Percentiles rank a stretch among this genome's conserved stretches.
phyloP scores from a whole-genome alignment of 2,888 invertebrate species.

The Apoderus coryli region DNA sequence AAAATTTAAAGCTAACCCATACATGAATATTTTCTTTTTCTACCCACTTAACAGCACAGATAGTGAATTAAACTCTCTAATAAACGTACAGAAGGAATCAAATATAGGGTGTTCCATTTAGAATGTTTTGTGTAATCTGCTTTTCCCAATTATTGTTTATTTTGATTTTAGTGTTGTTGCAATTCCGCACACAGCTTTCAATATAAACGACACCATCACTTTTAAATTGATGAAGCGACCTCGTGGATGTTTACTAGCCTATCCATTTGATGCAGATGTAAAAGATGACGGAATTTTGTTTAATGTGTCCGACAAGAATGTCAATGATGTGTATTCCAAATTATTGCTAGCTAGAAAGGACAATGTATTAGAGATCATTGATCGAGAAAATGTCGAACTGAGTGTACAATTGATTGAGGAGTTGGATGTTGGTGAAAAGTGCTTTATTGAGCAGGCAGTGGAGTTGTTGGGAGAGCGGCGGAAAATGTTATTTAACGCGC shows the following conservation, averaged over 20 bases:
- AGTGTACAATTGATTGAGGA: conserved; percentile 45
- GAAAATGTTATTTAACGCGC: no score
- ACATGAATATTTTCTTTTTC: no score
- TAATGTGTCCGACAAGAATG: conserved; percentile 35
- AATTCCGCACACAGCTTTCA: conserved; percentile 37
- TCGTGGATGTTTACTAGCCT: conserved; percentile 39
- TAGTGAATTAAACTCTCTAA: no score
- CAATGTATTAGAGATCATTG: conserved; percentile 58
- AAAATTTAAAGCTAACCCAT: no score
- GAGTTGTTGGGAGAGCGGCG: conserved; percentile 45
- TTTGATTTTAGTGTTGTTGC: conserved; percentile 41
- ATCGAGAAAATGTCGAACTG: conserved; percentile 58
- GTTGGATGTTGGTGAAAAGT: conserved; percentile 64
- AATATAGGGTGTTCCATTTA: no score
- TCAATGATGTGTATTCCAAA: conserved; percentile 53
- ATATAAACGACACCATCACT: conserved; percentile 51
- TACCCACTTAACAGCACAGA: no score
- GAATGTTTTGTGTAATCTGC: conserved; percentile 1
- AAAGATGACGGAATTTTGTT: conserved; percentile 28
- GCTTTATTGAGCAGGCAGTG: conserved; percentile 76
- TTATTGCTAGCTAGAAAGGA: conserved; percentile 54
- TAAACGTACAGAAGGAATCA: no score
- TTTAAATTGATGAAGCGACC: conserved; percentile 67
- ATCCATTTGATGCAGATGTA: conserved; percentile 35
- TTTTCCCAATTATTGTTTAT: conserved; percentile 5